These are phyloP conservation scores for Oncorhynchus gorbuscha DNA, from an alignment of 2,113 vertebrate genomes.

Conservation along the genomic window DNA sequence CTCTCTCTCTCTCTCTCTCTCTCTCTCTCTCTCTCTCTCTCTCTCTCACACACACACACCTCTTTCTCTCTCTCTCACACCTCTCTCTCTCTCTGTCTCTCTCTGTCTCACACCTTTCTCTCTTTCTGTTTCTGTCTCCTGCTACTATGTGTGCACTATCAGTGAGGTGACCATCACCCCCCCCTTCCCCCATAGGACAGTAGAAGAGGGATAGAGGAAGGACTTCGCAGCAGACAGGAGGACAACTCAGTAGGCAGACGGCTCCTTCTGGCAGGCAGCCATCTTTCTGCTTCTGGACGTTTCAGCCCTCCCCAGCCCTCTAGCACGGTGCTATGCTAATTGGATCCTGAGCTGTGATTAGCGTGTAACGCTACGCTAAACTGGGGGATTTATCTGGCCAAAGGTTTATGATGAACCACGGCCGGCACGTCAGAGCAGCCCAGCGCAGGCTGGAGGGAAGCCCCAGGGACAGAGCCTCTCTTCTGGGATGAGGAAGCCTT, in stretches of 20 bases:
- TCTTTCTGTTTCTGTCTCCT: background rate
- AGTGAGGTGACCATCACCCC: slow-evolving; percentile 12
- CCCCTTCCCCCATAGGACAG: background rate
- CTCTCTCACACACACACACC: no score
- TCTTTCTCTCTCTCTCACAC: no score
- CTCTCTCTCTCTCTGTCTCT: background rate
- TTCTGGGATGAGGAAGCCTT: slow-evolving; percentile 8
- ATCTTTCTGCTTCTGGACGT: no score
- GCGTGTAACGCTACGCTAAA: slow-evolving; percentile 25
- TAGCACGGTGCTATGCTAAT: slow-evolving; percentile 34
- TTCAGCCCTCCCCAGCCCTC: slow-evolving; percentile 20
- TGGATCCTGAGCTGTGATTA: slow-evolving; percentile 43
- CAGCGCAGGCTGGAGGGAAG: background rate
- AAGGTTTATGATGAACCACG: slow-evolving; percentile 52
- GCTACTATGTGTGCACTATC: background rate
- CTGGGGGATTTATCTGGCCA: slow-evolving; percentile 35
- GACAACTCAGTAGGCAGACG: no score
- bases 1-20: background rate
- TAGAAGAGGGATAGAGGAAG: slow-evolving; percentile 11
- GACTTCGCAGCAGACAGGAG: background rate
- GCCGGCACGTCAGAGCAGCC: background rate
- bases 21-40: no score
- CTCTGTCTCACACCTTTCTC: background rate
- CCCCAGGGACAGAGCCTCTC: slow-evolving; percentile 1
- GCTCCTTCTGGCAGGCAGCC: no score